These are phyloP conservation scores for Megalurothrips usitatus DNA, from an alignment of 2,888 invertebrate species.

Conservation along the genomic window DNA sequence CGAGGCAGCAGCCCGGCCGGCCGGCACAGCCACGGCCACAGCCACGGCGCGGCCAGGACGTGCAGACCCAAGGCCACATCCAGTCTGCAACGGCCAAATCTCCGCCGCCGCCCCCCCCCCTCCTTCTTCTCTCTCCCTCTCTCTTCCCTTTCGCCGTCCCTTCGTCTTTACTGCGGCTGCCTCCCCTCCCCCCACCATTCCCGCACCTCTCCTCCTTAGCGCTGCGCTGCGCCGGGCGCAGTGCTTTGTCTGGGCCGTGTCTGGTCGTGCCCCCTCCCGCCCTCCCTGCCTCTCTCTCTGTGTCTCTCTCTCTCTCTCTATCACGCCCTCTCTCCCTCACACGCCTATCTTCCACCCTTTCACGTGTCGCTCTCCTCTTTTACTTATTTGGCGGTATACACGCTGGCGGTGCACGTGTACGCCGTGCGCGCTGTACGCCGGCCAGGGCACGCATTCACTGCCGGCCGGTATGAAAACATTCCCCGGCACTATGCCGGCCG, in stretches of 20 bases:
- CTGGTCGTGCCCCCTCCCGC: not conserved
- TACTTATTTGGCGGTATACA: too few species aligned
- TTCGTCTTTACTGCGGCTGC: not conserved
- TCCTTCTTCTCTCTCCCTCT: not conserved
- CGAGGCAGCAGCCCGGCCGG: not conserved
- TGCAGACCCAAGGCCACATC: slow-evolving; percentile 15
- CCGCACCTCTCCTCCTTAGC: not conserved
- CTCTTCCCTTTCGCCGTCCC: not conserved
- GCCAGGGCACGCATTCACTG: too few species aligned
- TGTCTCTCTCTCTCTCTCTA: not conserved
- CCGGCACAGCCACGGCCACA: not conserved
- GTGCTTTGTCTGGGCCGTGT: too few species aligned
- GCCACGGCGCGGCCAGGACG: not conserved
- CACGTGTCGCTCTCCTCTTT: too few species aligned
- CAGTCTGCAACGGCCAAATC: slow-evolving; percentile 11
- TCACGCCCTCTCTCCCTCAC: not conserved
- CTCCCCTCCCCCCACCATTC: not conserved
- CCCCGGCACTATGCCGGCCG: too few species aligned
- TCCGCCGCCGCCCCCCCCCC: not conserved
- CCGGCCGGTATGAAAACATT: too few species aligned
- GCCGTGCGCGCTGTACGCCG: too few species aligned
- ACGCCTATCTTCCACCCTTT: not conserved
- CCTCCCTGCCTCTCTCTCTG: not conserved
- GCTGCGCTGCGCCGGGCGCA: not conserved
- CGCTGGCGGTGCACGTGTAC: too few species aligned